Evolutionary conservation across 1,140 invertebrate genomes (phyloP).

Genomic region (Drosophila bipectinata): DNA sequence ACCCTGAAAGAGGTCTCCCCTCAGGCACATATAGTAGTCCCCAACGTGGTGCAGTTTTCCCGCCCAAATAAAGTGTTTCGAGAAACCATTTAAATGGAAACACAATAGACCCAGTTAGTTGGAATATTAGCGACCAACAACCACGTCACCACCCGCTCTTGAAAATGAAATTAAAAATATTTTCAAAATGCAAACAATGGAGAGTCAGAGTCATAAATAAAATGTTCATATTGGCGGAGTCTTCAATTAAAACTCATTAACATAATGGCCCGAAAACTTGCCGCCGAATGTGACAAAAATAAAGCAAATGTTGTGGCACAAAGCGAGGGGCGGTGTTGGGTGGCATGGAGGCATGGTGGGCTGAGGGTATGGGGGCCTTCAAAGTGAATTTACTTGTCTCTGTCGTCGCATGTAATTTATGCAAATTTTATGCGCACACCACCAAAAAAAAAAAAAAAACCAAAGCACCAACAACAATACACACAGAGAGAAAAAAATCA

Average conservation of each 20-base stretch:
- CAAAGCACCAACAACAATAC: slow-evolving; percentile 12
- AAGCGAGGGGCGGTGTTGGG: background rate
- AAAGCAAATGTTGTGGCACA: slow-evolving; percentile 28
- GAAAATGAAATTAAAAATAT: slow-evolving; percentile 16
- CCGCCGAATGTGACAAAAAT: slow-evolving; percentile 36
- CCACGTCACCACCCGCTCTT: slow-evolving; percentile 6
- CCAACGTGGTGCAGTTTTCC: background rate
- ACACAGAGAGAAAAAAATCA: slow-evolving; percentile 13
- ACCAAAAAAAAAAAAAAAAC: slow-evolving; percentile 37
- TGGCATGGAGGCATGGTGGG: background rate
- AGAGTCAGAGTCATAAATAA: slow-evolving; percentile 28
- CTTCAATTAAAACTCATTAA: slow-evolving; percentile 73
- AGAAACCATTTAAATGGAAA: too few species aligned
- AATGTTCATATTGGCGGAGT: slow-evolving; percentile 41
- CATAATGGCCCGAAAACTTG: slow-evolving; percentile 60
- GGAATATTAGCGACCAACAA: background rate
- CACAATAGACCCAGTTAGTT: background rate
- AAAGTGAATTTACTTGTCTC: slow-evolving; percentile 50
- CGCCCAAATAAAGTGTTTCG: too few species aligned
- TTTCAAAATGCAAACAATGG: slow-evolving; percentile 14
- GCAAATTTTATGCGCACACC: slow-evolving; percentile 76
- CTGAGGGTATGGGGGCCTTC: slow-evolving; percentile 14
- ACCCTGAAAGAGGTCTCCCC: background rate
- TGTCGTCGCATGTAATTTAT: slow-evolving; percentile 68
- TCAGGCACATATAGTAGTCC: background rate